A percentile compares a stretch with the other conserved stretches of the same genome.
phyloP scores from a whole-genome alignment of 2,888 invertebrate species.

The Sesia bembeciformis region DNA sequence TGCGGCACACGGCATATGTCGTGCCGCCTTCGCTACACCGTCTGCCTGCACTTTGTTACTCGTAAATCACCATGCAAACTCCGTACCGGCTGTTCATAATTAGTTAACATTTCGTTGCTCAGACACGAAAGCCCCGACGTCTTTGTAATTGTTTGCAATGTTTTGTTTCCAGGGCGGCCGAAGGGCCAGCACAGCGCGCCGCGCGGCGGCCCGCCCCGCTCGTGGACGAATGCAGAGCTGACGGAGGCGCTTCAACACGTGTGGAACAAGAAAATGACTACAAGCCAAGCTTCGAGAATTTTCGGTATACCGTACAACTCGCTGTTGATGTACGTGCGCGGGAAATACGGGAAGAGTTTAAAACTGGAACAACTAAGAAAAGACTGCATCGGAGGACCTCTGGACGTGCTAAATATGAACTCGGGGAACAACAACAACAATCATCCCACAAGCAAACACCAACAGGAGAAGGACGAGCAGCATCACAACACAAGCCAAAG shows the following conservation, averaged over 20 bases:
- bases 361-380: slow-evolving; percentile 90
- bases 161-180: slow-evolving; percentile 79
- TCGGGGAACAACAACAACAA: slow-evolving; percentile 76
- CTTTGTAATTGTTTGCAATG: slow-evolving; percentile 5
- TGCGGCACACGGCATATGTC: slow-evolving; percentile 57
- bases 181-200: slow-evolving; percentile 95
- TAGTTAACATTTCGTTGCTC: slow-evolving; percentile 38
- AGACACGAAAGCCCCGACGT: slow-evolving; percentile 24
- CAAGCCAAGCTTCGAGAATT: slow-evolving; percentile 91
- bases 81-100: slow-evolving; percentile 26
- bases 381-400: slow-evolving; percentile 89
- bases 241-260: slow-evolving; percentile 93
- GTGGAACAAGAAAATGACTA: slow-evolving; percentile 97
- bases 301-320: slow-evolving; percentile 96
- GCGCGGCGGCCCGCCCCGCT: slow-evolving; percentile 90
- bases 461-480: slow-evolving; percentile 72
- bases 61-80: slow-evolving; percentile 48
- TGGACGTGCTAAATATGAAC: slow-evolving; percentile 80
- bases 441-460: slow-evolving; percentile 67
- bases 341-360: slow-evolving; percentile 93
- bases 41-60: slow-evolving; percentile 34
- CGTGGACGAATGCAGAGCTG: slow-evolving; percentile 93
- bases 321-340: slow-evolving; percentile 91
- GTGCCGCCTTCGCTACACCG: slow-evolving; percentile 25
- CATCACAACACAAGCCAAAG: slow-evolving; percentile 63